These are phyloP conservation scores for Prionailurus bengalensis DNA, from an alignment of 2,113 vertebrate genomes.

Conservation along the genomic window DNA sequence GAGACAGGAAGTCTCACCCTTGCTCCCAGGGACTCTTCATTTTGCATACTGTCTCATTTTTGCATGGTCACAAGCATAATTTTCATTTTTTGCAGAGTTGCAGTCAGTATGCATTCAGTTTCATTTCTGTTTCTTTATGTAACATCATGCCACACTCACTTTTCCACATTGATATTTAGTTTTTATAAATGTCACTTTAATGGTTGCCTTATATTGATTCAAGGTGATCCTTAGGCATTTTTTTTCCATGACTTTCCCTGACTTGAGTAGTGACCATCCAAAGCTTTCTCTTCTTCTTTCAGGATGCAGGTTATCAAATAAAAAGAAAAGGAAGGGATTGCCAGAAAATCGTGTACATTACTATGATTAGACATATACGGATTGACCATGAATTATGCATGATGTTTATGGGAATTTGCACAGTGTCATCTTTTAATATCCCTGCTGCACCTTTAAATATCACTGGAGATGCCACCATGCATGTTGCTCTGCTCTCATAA, in stretches of 20 bases:
- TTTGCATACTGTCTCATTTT: background rate
- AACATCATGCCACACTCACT: background rate
- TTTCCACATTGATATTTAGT: background rate
- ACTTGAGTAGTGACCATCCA: background rate
- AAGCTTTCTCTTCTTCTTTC: conserved; percentile 29
- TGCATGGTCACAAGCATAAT: conserved; percentile 7
- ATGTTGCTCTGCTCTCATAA: conserved; percentile 7
- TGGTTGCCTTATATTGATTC: background rate
- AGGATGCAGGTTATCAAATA: background rate
- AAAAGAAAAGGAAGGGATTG: background rate
- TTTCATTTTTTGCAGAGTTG: background rate
- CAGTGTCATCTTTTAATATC: background rate
- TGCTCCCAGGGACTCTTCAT: background rate
- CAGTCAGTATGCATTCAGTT: background rate
- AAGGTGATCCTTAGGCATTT: background rate
- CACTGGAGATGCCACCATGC: background rate
- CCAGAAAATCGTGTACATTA: background rate
- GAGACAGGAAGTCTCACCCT: background rate
- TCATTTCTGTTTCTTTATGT: conserved; percentile 7
- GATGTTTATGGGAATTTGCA: conserved; percentile 27
- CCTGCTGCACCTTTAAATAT: background rate
- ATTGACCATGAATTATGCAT: conserved; percentile 19
- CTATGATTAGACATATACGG: conserved; percentile 2
- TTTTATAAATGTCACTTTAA: conserved; percentile 39
- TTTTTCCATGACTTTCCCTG: background rate